Evolutionary conservation across 1,140 invertebrate genomes (phyloP).

Genomic region (Philopotamus ludificatus): DNA sequence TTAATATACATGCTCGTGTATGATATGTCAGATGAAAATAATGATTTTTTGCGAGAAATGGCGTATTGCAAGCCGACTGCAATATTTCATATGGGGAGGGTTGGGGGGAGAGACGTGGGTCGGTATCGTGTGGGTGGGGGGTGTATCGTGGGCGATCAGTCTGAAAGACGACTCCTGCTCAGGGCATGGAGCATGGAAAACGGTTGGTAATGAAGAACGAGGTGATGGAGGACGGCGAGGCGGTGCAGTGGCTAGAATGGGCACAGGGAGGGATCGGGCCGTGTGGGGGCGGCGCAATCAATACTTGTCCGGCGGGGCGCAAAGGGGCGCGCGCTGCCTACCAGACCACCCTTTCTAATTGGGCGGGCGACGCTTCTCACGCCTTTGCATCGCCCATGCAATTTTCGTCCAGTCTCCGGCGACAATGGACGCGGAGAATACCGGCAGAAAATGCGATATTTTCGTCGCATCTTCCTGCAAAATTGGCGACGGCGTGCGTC

Average conservation of each 20-base stretch:
- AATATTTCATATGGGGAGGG: background rate
- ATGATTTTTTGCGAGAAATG: too few species aligned
- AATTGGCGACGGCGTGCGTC: too few species aligned
- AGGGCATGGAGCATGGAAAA: too few species aligned
- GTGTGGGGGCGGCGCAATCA: conserved; percentile 40
- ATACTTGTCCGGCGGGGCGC: conserved; percentile 41
- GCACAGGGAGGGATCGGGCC: conserved; percentile 42
- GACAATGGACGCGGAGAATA: too few species aligned
- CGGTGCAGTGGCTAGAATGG: background rate
- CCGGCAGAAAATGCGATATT: too few species aligned
- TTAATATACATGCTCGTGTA: too few species aligned
- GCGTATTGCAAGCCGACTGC: too few species aligned
- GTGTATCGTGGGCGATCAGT: conserved; percentile 7
- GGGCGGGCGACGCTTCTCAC: background rate
- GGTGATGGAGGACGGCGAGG: conserved; percentile 16
- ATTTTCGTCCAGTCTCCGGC: background rate
- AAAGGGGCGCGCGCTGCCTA: conserved; percentile 46
- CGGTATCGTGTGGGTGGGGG: conserved; percentile 2
- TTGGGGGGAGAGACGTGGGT: background rate
- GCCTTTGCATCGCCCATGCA: background rate
- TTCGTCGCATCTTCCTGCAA: too few species aligned
- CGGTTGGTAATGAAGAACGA: background rate
- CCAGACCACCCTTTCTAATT: conserved; percentile 1
- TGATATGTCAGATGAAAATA: too few species aligned
- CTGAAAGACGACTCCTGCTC: too few species aligned